phyloP scores from a whole-genome alignment of 2,113 vertebrate genomes.

The Cyphomyrus plagiostoma region DNA sequence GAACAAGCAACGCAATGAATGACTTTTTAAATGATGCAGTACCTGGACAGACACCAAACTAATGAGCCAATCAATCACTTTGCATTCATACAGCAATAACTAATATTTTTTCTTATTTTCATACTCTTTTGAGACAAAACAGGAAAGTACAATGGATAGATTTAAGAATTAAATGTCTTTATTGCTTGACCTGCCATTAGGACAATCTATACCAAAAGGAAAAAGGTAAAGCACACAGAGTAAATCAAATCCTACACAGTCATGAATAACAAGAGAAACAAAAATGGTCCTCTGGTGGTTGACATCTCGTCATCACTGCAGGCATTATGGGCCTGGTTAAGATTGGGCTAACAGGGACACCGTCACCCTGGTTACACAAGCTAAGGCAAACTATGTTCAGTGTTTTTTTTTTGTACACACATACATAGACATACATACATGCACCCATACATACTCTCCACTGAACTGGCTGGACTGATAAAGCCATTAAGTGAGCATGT shows the following conservation, averaged over 20 bases:
- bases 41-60: background rate
- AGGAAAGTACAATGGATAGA: background rate
- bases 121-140: slow-evolving; percentile 4
- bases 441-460: slow-evolving; percentile 60
- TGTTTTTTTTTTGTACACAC: slow-evolving; percentile 49
- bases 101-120: background rate
- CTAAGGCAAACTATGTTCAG: slow-evolving; percentile 69
- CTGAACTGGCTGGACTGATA: slow-evolving; percentile 45
- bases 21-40: background rate
- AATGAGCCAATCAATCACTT: background rate
- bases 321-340: slow-evolving; percentile 58
- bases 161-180: slow-evolving; percentile 67
- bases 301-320: slow-evolving; percentile 64
- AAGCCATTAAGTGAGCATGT: background rate
- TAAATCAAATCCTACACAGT: slow-evolving; percentile 78
- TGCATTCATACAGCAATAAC: background rate
- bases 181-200: slow-evolving; percentile 95
- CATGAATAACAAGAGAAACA: slow-evolving; percentile 76
- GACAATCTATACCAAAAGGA: slow-evolving; percentile 96
- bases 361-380: slow-evolving; percentile 68
- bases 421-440: slow-evolving; percentile 58
- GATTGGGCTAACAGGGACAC: slow-evolving; percentile 65
- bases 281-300: slow-evolving; percentile 81
- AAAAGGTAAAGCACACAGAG: slow-evolving; percentile 82
- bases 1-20: background rate